phyloP scores from a whole-genome alignment of 2,797 vertebrate genomes.

The Falco cherrug region DNA sequence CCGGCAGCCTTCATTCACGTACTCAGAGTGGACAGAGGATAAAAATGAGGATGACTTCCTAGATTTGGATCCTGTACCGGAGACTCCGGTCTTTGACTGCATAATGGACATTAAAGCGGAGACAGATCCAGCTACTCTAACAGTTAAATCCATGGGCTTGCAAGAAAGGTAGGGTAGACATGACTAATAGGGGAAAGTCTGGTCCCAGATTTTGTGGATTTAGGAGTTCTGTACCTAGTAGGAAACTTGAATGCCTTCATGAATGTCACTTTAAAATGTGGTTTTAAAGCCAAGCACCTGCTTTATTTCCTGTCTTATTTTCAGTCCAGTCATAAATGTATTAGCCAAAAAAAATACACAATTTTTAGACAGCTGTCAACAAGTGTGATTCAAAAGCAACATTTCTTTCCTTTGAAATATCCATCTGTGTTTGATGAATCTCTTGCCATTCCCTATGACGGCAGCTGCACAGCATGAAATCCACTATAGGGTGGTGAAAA shows the following conservation, averaged over 20 bases:
- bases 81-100: conserved; percentile 93
- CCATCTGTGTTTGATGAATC: neutral
- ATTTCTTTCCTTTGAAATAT: neutral
- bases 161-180: conserved; percentile 89
- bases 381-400: neutral
- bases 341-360: neutral
- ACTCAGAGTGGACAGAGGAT: conserved; percentile 96
- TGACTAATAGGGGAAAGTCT: neutral
- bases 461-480: neutral
- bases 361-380: neutral
- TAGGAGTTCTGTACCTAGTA: neutral
- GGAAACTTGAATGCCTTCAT: neutral
- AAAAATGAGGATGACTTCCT: conserved; percentile 91
- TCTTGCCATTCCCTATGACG: neutral
- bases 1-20: conserved; percentile 96
- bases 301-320: conserved; percentile 13
- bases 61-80: conserved; percentile 88
- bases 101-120: conserved; percentile 88
- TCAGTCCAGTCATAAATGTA: neutral
- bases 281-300: neutral
- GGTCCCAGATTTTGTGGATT: neutral
- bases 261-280: neutral
- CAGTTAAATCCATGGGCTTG: conserved; percentile 92
- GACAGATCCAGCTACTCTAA: conserved; percentile 87
- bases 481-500: neutral